phyloP scores from a whole-genome alignment of 2,113 vertebrate genomes.

The Mola mola region DNA sequence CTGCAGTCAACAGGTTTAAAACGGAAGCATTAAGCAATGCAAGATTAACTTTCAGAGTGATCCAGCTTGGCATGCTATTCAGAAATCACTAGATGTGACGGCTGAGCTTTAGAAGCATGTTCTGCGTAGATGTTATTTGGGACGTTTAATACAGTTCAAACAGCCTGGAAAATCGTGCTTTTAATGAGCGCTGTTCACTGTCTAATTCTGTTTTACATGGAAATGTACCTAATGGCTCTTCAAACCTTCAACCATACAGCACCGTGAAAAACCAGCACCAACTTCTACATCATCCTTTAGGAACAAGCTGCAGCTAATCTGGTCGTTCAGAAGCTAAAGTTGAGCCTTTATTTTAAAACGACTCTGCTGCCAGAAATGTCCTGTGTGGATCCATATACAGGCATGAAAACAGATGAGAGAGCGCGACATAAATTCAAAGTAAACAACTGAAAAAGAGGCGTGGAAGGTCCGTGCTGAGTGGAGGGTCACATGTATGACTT shows the following conservation, averaged over 20 bases:
- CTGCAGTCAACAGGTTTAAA: constrained; percentile 21
- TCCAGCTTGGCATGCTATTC: too few relatives aligned
- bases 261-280: background rate
- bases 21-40: background rate
- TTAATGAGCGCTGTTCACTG: too few relatives aligned
- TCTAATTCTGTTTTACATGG: background rate
- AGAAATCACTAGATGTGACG: background rate
- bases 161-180: background rate
- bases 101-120: background rate
- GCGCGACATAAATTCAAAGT: too few relatives aligned
- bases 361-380: background rate
- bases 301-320: too few relatives aligned
- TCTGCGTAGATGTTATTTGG: background rate
- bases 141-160: constrained; percentile 1
- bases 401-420: too few relatives aligned
- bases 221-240: background rate
- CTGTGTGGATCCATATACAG: background rate
- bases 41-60: background rate
- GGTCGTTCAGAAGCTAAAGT: too few relatives aligned
- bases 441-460: too few relatives aligned
- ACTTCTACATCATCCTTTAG: background rate
- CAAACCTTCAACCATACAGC: too few relatives aligned
- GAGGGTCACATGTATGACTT: too few relatives aligned
- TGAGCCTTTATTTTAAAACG: too few relatives aligned
- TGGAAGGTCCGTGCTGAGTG: too few relatives aligned